Conservation (phyloP, 2,797 vertebrate genomes). For the Schizothorax lantsangensis region DNA sequence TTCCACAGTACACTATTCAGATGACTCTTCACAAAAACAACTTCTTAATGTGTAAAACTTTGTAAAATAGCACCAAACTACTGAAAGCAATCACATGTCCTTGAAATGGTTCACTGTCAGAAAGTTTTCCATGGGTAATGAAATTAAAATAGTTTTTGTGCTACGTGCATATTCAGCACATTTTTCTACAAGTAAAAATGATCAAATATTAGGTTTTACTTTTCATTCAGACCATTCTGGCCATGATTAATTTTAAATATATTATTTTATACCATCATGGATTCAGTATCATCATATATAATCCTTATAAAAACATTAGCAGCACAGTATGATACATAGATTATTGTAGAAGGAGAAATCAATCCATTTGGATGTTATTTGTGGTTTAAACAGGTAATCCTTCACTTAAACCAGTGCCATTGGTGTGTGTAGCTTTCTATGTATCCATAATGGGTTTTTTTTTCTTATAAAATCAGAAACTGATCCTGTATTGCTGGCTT, state of each 20-base stretch:
- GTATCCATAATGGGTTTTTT: not conserved
- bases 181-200: constrained; percentile 1
- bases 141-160: not conserved
- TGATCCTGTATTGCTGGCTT: constrained; percentile 43
- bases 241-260: not conserved
- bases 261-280: constrained; percentile 12
- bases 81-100: not conserved
- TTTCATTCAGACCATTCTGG: not conserved
- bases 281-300: constrained; percentile 13
- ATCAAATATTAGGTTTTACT: not conserved
- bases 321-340: not conserved
- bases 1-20: not conserved
- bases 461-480: constrained; percentile 36
- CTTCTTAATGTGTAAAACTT: not conserved
- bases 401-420: constrained; percentile 13
- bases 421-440: not conserved
- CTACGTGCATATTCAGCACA: not conserved
- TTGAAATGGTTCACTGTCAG: not conserved
- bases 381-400: constrained; percentile 4
- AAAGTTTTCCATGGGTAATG: not conserved
- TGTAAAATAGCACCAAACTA: constrained; percentile 1
- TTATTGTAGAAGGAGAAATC: not conserved
- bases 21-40: not conserved
- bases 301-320: constrained; percentile 9
- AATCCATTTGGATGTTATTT: not conserved